phyloP scores from a whole-genome alignment of 2,797 vertebrate genomes.

The Tenualosa ilisha region DNA sequence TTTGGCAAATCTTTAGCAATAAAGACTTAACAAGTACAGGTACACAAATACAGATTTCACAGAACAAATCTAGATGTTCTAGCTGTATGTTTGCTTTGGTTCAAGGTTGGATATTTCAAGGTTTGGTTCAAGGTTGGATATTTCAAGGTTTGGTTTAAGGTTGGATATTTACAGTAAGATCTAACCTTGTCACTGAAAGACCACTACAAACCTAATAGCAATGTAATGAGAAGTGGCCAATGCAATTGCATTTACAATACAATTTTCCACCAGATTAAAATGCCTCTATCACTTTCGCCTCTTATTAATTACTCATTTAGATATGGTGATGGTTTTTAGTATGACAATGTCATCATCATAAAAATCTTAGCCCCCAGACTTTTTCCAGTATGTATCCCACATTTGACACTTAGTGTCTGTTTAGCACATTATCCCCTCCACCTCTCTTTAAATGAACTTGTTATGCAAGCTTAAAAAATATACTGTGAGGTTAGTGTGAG shows the following conservation, averaged over 20 bases:
- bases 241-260: neutral
- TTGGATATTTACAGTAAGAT: no score
- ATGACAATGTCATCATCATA: neutral
- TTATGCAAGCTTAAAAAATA: conserved; percentile 3
- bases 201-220: neutral
- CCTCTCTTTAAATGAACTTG: neutral
- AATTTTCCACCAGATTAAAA: neutral
- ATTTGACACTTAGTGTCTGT: neutral
- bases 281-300: neutral
- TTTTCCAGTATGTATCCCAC: neutral
- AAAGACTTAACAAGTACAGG: neutral
- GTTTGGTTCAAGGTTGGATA: no score
- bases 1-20: neutral
- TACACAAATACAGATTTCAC: no score
- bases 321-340: neutral
- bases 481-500: neutral
- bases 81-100: no score
- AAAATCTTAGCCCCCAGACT: neutral
- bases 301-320: neutral
- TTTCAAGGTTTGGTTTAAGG: no score
- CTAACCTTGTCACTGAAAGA: no score
- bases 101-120: no score
- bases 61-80: no score
- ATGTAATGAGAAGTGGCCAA: neutral
- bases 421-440: neutral